Evolutionary conservation across 2,113 vertebrate species (phyloP).

Genomic region (Boleophthalmus pectinirostris): DNA sequence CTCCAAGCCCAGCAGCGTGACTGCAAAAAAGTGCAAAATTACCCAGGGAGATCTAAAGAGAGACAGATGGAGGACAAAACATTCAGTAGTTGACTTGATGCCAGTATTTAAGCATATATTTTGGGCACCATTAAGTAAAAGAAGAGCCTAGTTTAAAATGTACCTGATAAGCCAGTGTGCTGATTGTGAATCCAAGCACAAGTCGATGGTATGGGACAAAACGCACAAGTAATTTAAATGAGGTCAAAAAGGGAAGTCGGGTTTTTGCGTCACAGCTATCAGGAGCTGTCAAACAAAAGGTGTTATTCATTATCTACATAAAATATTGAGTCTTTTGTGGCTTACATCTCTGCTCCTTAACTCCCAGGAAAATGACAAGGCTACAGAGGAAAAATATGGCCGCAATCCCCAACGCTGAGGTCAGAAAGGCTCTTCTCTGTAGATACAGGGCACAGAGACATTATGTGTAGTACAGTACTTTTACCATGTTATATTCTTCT

Average conservation of each 20-base stretch:
- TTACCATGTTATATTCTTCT: no score
- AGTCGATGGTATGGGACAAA: constrained; percentile 66
- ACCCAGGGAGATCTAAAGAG: constrained; percentile 72
- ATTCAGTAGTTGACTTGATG: background rate
- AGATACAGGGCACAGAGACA: background rate
- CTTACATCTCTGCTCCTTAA: constrained; percentile 76
- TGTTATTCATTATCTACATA: background rate
- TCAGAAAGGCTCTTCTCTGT: constrained; percentile 71
- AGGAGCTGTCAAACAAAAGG: constrained; percentile 42
- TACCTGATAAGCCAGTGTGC: constrained; percentile 66
- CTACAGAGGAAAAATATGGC: constrained; percentile 74
- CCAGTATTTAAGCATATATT: background rate
- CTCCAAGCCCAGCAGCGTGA: constrained; percentile 67
- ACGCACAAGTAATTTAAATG: constrained; percentile 56
- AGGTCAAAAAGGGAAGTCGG: constrained; percentile 38
- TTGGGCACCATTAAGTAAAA: background rate
- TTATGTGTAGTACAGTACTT: background rate
- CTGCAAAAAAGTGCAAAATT: constrained; percentile 80
- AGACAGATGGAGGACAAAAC: background rate
- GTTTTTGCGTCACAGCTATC: constrained; percentile 12
- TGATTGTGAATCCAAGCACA: constrained; percentile 67
- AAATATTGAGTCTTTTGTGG: background rate
- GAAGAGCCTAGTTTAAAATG: background rate
- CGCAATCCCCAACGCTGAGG: constrained; percentile 68
- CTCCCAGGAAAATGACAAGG: constrained; percentile 73